Percentiles rank a stretch among this genome's conserved stretches.
Evolutionary conservation across 1,140 invertebrate genomes (phyloP).

Genomic region (Bombyx mori): DNA sequence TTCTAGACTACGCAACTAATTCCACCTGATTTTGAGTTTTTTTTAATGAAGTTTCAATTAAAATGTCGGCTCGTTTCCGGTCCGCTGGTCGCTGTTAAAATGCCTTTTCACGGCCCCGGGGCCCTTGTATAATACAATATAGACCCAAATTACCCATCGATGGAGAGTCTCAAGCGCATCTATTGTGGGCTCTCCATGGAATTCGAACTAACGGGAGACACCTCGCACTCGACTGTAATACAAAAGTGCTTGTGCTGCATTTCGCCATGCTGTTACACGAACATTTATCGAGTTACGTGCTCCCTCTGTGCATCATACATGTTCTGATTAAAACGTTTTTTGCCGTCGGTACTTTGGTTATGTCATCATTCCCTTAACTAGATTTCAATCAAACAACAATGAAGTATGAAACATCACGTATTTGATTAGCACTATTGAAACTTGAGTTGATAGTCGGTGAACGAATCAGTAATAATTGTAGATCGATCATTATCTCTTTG

Average conservation of each 20-base stretch:
- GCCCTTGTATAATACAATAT: constrained; percentile 44
- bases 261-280: constrained; percentile 21
- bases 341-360: too few species aligned
- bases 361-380: too few species aligned
- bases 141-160: constrained; percentile 43
- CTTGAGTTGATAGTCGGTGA: too few species aligned
- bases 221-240: constrained; percentile 30
- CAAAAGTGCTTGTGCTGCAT: constrained; percentile 38
- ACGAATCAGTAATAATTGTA: too few species aligned
- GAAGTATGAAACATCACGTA: too few species aligned
- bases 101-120: constrained; percentile 28
- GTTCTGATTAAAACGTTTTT: too few species aligned
- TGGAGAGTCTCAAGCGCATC: constrained; percentile 27
- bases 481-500: too few species aligned
- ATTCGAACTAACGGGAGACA: constrained; percentile 49
- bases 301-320: too few species aligned
- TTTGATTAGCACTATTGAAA: too few species aligned
- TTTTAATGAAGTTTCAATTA: constrained; percentile 50
- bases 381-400: too few species aligned
- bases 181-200: constrained; percentile 35
- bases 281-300: too few species aligned
- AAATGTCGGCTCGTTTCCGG: constrained; percentile 38
- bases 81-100: constrained; percentile 23
- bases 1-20: constrained; percentile 27
- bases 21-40: constrained; percentile 30